Percentiles rank a stretch among this genome's conserved stretches.
These are phyloP conservation scores for Acridotheres tristis DNA, from an alignment of 2,797 vertebrate genomes.

Conservation along the genomic window DNA sequence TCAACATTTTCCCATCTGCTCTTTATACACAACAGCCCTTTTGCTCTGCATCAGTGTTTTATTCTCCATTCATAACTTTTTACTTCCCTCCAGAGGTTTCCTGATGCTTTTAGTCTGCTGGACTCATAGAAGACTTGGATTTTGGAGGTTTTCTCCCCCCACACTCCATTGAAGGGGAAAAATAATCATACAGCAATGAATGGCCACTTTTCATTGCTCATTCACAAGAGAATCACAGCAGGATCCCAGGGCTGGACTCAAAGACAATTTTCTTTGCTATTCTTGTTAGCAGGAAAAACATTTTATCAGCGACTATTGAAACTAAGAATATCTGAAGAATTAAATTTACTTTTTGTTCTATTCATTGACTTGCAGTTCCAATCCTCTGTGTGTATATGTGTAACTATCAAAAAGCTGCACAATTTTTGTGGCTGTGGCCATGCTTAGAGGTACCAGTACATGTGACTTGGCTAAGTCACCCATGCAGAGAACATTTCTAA, in stretches of 20 bases:
- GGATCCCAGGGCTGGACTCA: slow-evolving; percentile 17
- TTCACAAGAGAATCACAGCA: slow-evolving; percentile 42
- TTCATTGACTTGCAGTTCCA: not conserved
- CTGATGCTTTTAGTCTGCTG: slow-evolving; percentile 50
- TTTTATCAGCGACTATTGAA: slow-evolving; percentile 29
- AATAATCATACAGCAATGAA: slow-evolving; percentile 59
- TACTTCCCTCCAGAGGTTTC: slow-evolving; percentile 62
- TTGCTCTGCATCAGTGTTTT: slow-evolving; percentile 37
- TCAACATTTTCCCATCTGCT: slow-evolving; percentile 70
- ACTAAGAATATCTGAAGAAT: not conserved
- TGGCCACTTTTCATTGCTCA: slow-evolving; percentile 57
- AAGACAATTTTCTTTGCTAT: slow-evolving; percentile 34
- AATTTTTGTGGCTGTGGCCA: not conserved
- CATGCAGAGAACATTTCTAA: not conserved
- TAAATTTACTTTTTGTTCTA: not conserved
- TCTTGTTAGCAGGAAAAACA: slow-evolving; percentile 4
- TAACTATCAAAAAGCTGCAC: not conserved
- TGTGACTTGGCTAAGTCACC: not conserved
- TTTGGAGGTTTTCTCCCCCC: not conserved
- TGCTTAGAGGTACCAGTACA: not conserved
- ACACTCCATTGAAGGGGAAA: slow-evolving; percentile 20
- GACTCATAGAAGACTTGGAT: slow-evolving; percentile 37
- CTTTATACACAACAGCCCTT: slow-evolving; percentile 54
- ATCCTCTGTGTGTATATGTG: not conserved
- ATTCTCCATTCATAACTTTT: slow-evolving; percentile 68